Conservation (phyloP, 2,888 invertebrate species). For the Lysandra coridon region DNA sequence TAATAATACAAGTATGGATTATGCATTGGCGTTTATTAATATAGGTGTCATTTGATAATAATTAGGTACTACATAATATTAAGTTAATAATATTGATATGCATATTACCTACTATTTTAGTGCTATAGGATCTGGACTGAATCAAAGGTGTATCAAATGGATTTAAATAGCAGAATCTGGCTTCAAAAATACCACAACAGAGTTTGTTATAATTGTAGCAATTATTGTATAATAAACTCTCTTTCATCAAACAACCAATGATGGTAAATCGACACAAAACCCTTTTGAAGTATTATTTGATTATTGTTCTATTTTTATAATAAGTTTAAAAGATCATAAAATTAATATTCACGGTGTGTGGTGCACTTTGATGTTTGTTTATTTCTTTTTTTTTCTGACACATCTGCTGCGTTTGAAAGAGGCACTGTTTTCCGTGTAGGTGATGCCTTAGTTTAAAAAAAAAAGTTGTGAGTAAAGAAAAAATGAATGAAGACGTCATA, state of each 20-base stretch:
- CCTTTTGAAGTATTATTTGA: conserved; percentile 2
- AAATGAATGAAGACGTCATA: not conserved
- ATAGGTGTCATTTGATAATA: too few relatives aligned
- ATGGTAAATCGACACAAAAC: not conserved
- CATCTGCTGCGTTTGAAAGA: conserved; percentile 30
- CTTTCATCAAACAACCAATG: conserved; percentile 7
- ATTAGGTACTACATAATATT: too few relatives aligned
- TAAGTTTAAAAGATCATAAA: conserved; percentile 29
- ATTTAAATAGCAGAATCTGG: not conserved
- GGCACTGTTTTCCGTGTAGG: conserved; percentile 1
- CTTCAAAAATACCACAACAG: not conserved
- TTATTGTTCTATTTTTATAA: conserved; percentile 6
- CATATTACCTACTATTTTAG: too few relatives aligned
- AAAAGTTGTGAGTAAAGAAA: not conserved
- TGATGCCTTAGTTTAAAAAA: not conserved
- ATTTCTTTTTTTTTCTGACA: conserved; percentile 47
- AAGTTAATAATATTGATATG: too few relatives aligned
- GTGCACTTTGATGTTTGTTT: conserved; percentile 58
- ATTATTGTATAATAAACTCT: not conserved
- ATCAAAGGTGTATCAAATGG: not conserved
- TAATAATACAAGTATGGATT: too few relatives aligned
- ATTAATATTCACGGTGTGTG: conserved; percentile 51
- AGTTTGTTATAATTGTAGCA: not conserved
- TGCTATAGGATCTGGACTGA: not conserved
- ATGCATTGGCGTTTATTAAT: too few relatives aligned